These are phyloP conservation scores for Origma solitaria DNA, from an alignment of 2,113 vertebrate genomes.

Conservation along the genomic window DNA sequence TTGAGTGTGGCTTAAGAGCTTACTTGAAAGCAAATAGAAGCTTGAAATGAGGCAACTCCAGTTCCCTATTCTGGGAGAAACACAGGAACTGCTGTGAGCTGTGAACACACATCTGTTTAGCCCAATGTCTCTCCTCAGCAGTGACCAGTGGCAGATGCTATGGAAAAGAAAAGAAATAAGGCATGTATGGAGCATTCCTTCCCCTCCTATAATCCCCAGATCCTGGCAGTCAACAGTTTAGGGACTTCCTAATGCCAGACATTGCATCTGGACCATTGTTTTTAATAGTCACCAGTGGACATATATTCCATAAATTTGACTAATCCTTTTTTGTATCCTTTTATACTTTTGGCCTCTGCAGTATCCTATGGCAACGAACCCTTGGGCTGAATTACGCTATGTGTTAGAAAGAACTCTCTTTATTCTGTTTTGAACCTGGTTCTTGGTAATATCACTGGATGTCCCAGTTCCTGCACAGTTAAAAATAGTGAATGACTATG, in stretches of 20 bases:
- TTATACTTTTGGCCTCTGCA: not conserved
- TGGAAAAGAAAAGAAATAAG: not conserved
- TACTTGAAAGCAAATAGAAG: slow-evolving; percentile 42
- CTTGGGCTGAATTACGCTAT: not conserved
- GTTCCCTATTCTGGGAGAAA: not conserved
- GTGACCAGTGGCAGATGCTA: not conserved
- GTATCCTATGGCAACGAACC: not conserved
- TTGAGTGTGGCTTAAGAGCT: slow-evolving; percentile 7
- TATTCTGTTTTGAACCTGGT: not conserved
- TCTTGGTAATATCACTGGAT: not conserved
- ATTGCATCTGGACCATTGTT: not conserved
- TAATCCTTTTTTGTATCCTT: not conserved
- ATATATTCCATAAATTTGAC: slow-evolving; percentile 21
- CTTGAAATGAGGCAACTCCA: not conserved
- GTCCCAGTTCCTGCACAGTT: not conserved
- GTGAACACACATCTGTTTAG: not conserved
- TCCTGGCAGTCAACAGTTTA: not conserved
- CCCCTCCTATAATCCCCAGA: not conserved
- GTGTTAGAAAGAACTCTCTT: not conserved
- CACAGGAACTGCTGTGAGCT: not conserved
- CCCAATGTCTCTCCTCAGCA: not conserved
- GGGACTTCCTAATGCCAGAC: not conserved
- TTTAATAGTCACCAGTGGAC: slow-evolving; percentile 12
- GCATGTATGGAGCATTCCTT: not conserved
- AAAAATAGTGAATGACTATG: not conserved